Base-by-base conservation (phyloP, 64 coral and sea anemone species). In the Porites lutea region DNA sequence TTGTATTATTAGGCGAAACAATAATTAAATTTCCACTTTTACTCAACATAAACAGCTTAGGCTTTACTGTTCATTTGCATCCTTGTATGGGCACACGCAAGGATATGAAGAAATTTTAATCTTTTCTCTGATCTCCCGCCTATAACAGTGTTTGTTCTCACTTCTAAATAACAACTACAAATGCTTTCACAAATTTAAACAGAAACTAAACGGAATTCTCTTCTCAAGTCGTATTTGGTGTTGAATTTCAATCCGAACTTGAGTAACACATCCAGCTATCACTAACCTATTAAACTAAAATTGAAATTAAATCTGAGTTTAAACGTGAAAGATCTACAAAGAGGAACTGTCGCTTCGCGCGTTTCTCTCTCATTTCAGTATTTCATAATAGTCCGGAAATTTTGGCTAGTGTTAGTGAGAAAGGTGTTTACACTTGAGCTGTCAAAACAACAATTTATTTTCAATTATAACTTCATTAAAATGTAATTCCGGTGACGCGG, bases 371-470 rank as follows among this genome's bases (percentile, higher is more conserved):
- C 46, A 65, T 52, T 54, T 68, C 16, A 52, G 27, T 37, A 37
- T 19, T 84, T 68, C 19, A 68, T 2, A 49, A 65, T 8, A 8
- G 48, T 4, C 81, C 81, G 81, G 45, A 84, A 76, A 76, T 76
- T 76, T 68, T 68, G 15, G 8, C 52, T 46, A 48, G 8, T 8
- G 3, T 49, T 9, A 37, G 3, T 19, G 18, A 52, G 18, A 68
- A 51, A 8, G 12, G 3, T 52, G 62, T 67, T 84, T 84, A 19
- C 44, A 21, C 22, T 68, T 46, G 14, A 84, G 10, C 47, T 68
- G 81, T 68, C 62, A 68, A 84, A 83, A 83, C 59, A 69, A 84
- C 63, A 52, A 52, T n/a, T 21, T 49, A 84, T 84, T 84, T 84
- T n/a, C 64, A 68, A 84, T 84, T 84, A 68, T 8, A 53, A 52